phyloP scores from a whole-genome alignment of 1,140 invertebrate species.

The Samia ricini region DNA sequence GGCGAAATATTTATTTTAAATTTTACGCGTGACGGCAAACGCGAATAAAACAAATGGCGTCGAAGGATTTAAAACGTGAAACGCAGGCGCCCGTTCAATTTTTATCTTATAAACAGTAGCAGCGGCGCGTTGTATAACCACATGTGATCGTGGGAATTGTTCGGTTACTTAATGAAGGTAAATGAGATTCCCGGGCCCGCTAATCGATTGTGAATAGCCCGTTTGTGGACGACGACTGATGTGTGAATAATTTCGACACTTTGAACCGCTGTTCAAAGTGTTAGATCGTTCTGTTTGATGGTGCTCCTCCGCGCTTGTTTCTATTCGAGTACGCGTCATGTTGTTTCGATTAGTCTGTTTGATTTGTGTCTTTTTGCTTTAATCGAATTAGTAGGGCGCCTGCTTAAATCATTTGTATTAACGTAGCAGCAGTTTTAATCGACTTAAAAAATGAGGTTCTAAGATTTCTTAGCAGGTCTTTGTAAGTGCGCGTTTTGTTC shows the following conservation, averaged over 20 bases:
- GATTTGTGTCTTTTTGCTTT: not conserved
- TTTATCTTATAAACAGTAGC: slow-evolving; percentile 5
- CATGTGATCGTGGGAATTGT: slow-evolving; percentile 58
- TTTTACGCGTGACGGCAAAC: slow-evolving; percentile 13
- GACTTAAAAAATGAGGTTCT: no score
- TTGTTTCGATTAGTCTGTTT: not conserved
- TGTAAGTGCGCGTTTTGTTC: no score
- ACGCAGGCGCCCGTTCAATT: slow-evolving; percentile 20
- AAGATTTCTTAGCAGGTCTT: no score
- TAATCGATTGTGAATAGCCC: slow-evolving; percentile 31
- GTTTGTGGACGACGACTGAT: slow-evolving; percentile 5
- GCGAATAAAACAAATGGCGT: slow-evolving; percentile 35
- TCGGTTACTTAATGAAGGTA: slow-evolving; percentile 44
- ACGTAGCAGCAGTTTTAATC: no score
- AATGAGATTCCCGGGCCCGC: slow-evolving; percentile 40
- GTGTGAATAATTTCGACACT: slow-evolving; percentile 6
- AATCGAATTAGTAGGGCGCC: not conserved
- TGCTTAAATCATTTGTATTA: no score
- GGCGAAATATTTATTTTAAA: slow-evolving; percentile 26
- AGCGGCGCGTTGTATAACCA: no score
- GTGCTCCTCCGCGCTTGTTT: no score
- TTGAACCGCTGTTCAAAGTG: no score
- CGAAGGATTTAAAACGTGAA: slow-evolving; percentile 45
- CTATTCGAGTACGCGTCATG: not conserved
- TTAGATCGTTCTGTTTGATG: not conserved